These are phyloP conservation scores for Cygnus buccinator DNA, from an alignment of 2,113 vertebrate species.

Conservation along the genomic window DNA sequence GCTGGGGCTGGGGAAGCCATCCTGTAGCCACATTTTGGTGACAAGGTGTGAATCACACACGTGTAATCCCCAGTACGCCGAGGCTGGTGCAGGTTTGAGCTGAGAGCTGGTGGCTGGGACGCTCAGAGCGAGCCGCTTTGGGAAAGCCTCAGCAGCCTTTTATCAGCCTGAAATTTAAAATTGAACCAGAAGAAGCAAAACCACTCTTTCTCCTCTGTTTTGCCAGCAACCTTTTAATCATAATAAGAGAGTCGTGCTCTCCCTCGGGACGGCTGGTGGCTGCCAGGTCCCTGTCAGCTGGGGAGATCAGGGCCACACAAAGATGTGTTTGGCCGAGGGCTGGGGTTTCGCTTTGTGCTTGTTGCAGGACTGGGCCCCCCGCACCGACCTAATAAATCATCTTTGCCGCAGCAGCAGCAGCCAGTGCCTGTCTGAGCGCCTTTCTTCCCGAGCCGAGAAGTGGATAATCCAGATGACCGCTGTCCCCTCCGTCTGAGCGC, in stretches of 20 bases:
- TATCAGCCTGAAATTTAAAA: neutral
- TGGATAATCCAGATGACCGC: conserved; percentile 44
- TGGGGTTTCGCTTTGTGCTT: neutral
- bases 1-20: neutral
- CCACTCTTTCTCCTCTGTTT: neutral
- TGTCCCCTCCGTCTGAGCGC: neutral
- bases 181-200: neutral
- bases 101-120: neutral
- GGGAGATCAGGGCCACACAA: too few species aligned
- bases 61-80: fast-evolving
- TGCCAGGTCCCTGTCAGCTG: neutral
- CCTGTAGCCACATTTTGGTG: too few species aligned
- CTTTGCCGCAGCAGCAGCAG: neutral
- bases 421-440: neutral
- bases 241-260: fast-evolving
- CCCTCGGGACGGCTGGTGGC: neutral
- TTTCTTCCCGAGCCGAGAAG: neutral
- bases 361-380: neutral
- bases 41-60: neutral
- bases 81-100: neutral
- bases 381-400: neutral
- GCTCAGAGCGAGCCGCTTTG: neutral
- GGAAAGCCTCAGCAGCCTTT: neutral
- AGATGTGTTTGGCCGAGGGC: neutral
- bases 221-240: neutral